Percentiles rank a stretch among this genome's conserved stretches.
Conservation (phyloP, 2,797 vertebrate genomes). For the Malurus leucopterus region DNA sequence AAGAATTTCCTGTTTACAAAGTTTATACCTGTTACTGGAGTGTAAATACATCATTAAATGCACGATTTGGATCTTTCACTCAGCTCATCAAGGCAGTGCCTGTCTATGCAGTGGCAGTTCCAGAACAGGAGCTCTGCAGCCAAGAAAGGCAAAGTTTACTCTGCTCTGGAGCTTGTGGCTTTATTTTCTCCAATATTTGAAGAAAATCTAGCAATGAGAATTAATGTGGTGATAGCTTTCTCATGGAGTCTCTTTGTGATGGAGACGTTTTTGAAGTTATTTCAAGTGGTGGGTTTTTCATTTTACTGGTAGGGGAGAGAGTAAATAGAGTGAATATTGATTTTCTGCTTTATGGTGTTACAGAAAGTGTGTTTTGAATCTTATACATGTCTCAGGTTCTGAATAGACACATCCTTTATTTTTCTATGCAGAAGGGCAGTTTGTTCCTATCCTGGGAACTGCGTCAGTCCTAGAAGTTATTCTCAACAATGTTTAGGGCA, state of each 20-base stretch:
- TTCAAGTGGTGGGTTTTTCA: not conserved
- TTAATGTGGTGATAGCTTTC: not conserved
- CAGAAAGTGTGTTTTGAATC: not conserved
- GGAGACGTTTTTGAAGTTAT: not conserved
- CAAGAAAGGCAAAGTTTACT: not conserved
- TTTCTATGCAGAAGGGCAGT: not conserved
- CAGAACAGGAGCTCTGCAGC: not conserved
- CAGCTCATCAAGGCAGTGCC: not conserved
- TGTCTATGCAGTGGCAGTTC: not conserved
- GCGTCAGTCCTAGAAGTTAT: not conserved
- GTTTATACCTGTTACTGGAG: not conserved
- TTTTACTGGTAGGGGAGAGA: not conserved
- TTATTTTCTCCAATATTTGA: not conserved
- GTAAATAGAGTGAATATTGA: not conserved
- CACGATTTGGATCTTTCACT: not conserved
- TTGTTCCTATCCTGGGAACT: not conserved
- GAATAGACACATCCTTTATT: not conserved
- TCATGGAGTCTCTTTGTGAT: not conserved
- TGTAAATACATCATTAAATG: not conserved
- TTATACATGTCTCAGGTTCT: not conserved
- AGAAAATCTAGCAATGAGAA: not conserved
- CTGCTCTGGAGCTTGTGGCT: not conserved
- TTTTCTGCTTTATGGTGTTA: not conserved
- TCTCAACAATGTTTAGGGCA: not conserved
- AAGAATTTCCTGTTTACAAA: not conserved